These are phyloP conservation scores for Noctilio leporinus DNA, from an alignment of 2,113 vertebrate species.

Conservation along the genomic window DNA sequence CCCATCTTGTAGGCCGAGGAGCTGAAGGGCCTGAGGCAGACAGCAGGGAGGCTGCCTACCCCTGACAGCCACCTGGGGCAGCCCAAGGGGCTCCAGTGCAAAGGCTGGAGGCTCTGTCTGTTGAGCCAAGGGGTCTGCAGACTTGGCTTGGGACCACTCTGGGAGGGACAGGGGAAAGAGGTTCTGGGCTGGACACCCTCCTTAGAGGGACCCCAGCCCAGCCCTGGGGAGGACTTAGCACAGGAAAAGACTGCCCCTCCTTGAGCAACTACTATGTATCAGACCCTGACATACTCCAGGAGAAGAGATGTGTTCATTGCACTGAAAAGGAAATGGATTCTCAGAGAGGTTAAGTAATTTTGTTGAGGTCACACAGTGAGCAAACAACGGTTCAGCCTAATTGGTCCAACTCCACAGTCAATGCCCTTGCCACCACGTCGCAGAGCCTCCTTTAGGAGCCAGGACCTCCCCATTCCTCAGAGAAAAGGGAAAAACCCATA, in stretches of 20 bases:
- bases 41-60: neutral
- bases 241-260: neutral
- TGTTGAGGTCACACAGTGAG: neutral
- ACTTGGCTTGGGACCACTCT: neutral
- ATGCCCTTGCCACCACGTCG: neutral
- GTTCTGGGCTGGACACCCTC: neutral
- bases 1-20: neutral
- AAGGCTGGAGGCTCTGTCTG: neutral
- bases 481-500: neutral
- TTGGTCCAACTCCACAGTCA: neutral
- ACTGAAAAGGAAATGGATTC: neutral
- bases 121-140: neutral
- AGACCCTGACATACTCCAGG: neutral
- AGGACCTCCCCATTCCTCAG: neutral
- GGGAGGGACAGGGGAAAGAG: neutral
- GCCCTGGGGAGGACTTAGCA: neutral
- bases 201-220: neutral
- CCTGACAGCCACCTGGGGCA: neutral
- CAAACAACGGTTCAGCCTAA: neutral
- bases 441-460: neutral
- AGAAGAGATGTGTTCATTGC: neutral
- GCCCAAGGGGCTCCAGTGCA: rapidly evolving
- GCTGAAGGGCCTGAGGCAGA: neutral
- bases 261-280: neutral
- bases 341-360: neutral